phyloP scores from a whole-genome alignment of 35 echinoderm and acorn worm species.

The Heliocidaris erythrogramma region DNA sequence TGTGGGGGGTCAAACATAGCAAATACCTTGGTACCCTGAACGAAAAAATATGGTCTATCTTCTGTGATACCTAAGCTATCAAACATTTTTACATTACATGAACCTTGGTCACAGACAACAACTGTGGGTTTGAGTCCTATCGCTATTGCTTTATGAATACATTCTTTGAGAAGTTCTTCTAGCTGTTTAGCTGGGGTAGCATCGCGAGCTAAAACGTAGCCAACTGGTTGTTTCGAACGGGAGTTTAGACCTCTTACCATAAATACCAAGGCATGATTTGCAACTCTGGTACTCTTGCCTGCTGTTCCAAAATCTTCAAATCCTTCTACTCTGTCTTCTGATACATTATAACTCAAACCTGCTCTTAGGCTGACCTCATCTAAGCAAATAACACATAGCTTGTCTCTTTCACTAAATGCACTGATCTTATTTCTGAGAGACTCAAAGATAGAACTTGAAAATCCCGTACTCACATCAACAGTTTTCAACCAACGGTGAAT shows the following conservation, averaged over 20 bases:
- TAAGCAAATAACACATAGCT: conserved; percentile 53
- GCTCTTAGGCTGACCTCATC: conserved; percentile 57
- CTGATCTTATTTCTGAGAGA: conserved; percentile 43
- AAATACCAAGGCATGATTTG: conserved; percentile 67
- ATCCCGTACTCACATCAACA: conserved; percentile 54
- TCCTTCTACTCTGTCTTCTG: conserved; percentile 66
- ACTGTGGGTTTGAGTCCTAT: conserved; percentile 57
- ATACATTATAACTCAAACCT: conserved; percentile 53
- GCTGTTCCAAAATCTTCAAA: conserved; percentile 62
- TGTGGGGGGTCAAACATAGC: conserved; percentile 66
- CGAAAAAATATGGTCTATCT: conserved; percentile 47
- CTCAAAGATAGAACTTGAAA: conserved; percentile 46
- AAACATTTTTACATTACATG: conserved; percentile 55
- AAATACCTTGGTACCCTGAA: conserved; percentile 46
- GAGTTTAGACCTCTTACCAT: conserved; percentile 58
- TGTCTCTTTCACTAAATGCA: conserved; percentile 53
- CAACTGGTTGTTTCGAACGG: conserved; percentile 70
- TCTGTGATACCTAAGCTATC: conserved; percentile 43
- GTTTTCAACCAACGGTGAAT: conserved; percentile 53
- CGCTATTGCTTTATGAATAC: conserved; percentile 37
- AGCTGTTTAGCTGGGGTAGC: background rate
- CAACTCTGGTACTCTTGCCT: conserved; percentile 37
- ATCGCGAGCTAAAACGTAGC: conserved; percentile 48
- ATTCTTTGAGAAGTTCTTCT: conserved; percentile 45
- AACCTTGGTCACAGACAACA: conserved; percentile 69